A percentile compares a stretch with the other conserved stretches of the same genome.
Evolutionary conservation across 1,140 invertebrate species (phyloP).

Genomic region (Drosophila nasuta): DNA sequence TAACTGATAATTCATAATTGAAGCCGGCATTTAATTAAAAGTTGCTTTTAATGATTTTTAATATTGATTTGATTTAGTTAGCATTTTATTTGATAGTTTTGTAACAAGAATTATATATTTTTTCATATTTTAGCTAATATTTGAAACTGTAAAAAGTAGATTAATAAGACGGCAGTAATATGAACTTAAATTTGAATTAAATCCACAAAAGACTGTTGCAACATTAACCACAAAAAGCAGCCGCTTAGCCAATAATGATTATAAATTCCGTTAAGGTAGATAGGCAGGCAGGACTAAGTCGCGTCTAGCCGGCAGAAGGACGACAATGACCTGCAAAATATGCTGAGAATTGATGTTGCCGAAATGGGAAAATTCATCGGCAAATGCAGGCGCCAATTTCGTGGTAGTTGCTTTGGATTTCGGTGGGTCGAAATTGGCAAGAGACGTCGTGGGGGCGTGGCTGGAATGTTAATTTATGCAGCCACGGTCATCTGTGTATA

Average conservation of each 20-base stretch:
- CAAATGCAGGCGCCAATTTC: conserved; percentile 63
- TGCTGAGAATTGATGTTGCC: conserved; percentile 10
- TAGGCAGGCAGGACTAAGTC: not conserved
- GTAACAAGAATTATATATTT: too few relatives aligned
- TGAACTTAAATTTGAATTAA: not conserved
- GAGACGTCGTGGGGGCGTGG: conserved; percentile 9
- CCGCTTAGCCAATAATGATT: not conserved
- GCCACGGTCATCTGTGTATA: not conserved
- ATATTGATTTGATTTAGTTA: too few relatives aligned
- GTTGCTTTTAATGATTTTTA: too few relatives aligned
- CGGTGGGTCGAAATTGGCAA: conserved; percentile 40
- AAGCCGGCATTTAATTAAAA: too few relatives aligned
- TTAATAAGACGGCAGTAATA: not conserved
- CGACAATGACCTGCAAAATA: not conserved
- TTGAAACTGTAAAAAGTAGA: too few relatives aligned
- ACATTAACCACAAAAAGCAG: not conserved
- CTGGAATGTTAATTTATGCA: conserved; percentile 66
- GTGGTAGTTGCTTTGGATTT: conserved; percentile 32
- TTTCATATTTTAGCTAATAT: too few relatives aligned
- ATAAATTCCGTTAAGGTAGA: not conserved
- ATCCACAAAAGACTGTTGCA: too few relatives aligned
- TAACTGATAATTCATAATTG: too few relatives aligned
- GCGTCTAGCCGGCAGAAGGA: not conserved
- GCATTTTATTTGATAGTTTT: too few relatives aligned
- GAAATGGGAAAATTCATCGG: conserved; percentile 58